Conservation (phyloP, 2,113 vertebrate genomes). For the Vimba vimba region DNA sequence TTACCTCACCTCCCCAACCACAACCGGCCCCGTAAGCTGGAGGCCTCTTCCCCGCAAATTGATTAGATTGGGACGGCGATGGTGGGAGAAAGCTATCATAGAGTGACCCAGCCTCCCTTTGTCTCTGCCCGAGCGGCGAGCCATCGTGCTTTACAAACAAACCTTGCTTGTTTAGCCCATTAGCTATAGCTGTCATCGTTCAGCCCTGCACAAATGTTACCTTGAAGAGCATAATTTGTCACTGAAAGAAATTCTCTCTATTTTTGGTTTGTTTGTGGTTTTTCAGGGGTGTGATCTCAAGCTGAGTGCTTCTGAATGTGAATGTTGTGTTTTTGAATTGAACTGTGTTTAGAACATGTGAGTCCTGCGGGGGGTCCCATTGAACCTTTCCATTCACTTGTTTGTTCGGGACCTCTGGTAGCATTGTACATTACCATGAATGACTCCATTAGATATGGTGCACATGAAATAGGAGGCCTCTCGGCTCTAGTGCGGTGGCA, state of each 20-base stretch:
- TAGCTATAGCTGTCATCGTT: constrained; percentile 69
- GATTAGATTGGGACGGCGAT: constrained; percentile 15
- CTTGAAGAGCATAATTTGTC: background rate
- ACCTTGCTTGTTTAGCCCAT: constrained; percentile 64
- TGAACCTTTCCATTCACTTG: constrained; percentile 23
- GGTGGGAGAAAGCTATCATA: constrained; percentile 56
- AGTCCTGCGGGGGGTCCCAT: constrained; percentile 16
- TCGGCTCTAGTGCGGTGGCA: background rate
- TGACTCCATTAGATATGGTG: constrained; percentile 67
- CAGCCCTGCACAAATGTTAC: background rate
- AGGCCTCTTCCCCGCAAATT: constrained; percentile 25
- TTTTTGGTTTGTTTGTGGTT: background rate
- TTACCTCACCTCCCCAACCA: constrained; percentile 55
- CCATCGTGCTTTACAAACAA: constrained; percentile 61
- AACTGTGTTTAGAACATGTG: constrained; percentile 1
- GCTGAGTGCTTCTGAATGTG: constrained; percentile 12
- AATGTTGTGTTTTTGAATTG: constrained; percentile 14
- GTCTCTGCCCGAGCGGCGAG: constrained; percentile 37
- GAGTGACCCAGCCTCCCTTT: constrained; percentile 65
- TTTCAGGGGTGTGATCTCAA: background rate
- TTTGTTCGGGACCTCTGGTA: constrained; percentile 44
- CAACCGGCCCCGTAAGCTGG: constrained; percentile 1
- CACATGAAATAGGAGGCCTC: constrained; percentile 45
- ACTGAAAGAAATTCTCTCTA: background rate
- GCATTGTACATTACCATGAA: constrained; percentile 72